These are phyloP conservation scores for Mesorhabditis spiculigera DNA, from an alignment of 2,888 invertebrate genomes.

Conservation along the genomic window DNA sequence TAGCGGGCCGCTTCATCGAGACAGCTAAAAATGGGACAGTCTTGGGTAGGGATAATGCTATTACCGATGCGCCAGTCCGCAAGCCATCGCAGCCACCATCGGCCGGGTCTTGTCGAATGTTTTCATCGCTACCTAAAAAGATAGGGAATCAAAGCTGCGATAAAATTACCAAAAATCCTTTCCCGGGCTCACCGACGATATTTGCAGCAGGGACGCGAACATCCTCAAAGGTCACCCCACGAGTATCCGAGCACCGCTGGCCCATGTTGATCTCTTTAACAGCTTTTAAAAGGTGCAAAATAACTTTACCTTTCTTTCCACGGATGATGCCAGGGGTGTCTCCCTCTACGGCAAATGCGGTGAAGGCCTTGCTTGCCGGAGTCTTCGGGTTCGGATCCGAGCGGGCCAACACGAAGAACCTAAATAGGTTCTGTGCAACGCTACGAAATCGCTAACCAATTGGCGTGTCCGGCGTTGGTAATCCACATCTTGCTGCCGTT, in stretches of 20 bases:
- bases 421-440: constrained; percentile 10
- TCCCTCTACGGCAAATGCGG: constrained; percentile 91
- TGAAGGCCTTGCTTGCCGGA: constrained; percentile 86
- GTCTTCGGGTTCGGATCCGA: constrained; percentile 88
- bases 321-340: constrained; percentile 80
- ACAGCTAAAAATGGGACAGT: constrained; percentile 62
- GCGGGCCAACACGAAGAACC: constrained; percentile 84
- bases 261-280: constrained; percentile 49
- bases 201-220: constrained; percentile 79
- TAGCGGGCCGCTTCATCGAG: constrained; percentile 90
- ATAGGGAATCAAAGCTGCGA: not conserved
- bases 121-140: constrained; percentile 76
- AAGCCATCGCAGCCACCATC: constrained; percentile 85
- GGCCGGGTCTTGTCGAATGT: constrained; percentile 93
- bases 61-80: constrained; percentile 78
- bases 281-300: too few species aligned
- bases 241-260: constrained; percentile 53
- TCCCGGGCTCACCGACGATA: constrained; percentile 81
- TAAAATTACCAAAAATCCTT: constrained; percentile 78
- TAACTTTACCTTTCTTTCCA: constrained; percentile 77
- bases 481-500: constrained; percentile 99
- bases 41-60: not conserved
- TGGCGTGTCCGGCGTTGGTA: constrained; percentile 92
- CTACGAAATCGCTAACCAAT: constrained; percentile 66
- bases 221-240: constrained; percentile 91